A percentile compares a stretch with the other conserved stretches of the same genome.
Conservation (phyloP, 2,113 vertebrate species). For the Erpornis zantholeuca region DNA sequence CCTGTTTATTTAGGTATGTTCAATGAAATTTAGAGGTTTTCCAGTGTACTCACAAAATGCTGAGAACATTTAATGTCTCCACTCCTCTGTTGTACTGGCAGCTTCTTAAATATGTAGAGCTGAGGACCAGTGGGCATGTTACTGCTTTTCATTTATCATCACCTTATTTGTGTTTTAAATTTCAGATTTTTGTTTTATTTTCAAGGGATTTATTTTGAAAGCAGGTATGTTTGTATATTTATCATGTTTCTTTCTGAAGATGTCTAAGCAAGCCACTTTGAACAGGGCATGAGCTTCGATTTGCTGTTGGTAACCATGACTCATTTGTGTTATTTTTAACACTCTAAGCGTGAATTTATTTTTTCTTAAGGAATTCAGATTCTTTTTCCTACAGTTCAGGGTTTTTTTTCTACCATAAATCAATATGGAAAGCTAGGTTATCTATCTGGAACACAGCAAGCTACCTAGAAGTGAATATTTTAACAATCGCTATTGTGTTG, state of each 20-base stretch:
- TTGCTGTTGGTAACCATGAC: background rate
- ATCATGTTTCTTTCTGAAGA: background rate
- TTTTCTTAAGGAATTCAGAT: background rate
- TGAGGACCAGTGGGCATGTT: background rate
- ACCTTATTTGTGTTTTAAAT: background rate
- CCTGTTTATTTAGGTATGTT: background rate
- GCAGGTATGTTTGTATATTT: background rate
- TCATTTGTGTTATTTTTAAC: slow-evolving; percentile 18
- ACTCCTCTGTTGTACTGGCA: fast-evolving
- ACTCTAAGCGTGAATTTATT: background rate
- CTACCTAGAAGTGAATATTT: background rate
- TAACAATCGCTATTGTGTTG: background rate
- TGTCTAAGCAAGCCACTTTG: background rate
- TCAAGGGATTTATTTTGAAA: background rate
- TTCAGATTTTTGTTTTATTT: background rate
- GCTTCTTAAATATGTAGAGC: background rate
- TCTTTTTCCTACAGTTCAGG: background rate
- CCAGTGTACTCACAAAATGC: background rate
- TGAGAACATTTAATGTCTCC: background rate
- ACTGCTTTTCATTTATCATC: background rate
- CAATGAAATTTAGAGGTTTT: background rate
- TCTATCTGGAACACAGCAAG: background rate
- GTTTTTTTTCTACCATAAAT: background rate
- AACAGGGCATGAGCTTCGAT: background rate
- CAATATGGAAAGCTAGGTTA: background rate